Evolutionary conservation across 2,113 vertebrate genomes (phyloP).

Genomic region (Ailurus styani): DNA sequence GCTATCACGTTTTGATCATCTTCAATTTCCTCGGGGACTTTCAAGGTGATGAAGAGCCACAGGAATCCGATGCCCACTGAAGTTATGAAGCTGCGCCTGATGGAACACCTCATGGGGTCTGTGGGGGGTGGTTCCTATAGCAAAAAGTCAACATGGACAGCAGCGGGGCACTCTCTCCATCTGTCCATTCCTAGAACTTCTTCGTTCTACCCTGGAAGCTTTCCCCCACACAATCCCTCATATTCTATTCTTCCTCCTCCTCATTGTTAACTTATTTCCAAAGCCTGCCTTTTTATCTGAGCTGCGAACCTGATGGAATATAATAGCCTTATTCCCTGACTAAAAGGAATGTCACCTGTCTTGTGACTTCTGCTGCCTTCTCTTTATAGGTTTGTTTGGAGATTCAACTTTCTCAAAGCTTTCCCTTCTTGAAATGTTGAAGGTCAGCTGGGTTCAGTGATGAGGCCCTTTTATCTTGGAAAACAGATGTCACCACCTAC

Average conservation of each 20-base stretch:
- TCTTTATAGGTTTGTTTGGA: neutral
- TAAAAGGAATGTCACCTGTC: neutral
- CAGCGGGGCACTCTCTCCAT: too few species aligned
- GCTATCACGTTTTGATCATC: neutral
- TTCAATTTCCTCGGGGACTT: neutral
- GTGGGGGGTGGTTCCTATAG: neutral
- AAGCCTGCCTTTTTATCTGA: neutral
- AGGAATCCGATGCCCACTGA: neutral
- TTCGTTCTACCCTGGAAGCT: neutral
- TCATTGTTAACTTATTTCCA: neutral
- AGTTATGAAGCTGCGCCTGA: neutral
- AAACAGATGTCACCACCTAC: neutral
- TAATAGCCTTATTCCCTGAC: neutral
- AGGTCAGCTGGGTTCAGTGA: neutral
- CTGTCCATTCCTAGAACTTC: neutral
- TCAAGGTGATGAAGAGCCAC: slow-evolving; percentile 29
- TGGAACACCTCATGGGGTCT: neutral
- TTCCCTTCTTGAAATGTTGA: neutral
- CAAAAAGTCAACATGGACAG: neutral
- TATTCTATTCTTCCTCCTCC: neutral
- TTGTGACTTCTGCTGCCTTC: neutral
- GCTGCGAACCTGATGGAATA: neutral
- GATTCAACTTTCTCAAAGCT: neutral
- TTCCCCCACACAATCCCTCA: neutral
- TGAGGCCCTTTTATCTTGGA: neutral